These are phyloP conservation scores for Melopsittacus undulatus DNA, from an alignment of 2,797 vertebrate genomes.

Conservation along the genomic window DNA sequence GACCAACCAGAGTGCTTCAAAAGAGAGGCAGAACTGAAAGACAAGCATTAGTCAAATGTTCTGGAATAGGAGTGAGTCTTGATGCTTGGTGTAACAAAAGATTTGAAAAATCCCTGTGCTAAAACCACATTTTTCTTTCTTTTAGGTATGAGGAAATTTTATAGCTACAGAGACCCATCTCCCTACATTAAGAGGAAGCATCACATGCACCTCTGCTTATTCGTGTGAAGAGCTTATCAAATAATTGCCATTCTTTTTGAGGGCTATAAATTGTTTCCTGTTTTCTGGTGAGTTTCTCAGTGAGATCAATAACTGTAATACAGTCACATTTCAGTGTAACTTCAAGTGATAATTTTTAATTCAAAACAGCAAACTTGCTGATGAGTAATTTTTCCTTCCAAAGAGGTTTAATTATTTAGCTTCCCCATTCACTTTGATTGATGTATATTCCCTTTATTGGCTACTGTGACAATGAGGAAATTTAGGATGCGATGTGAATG, in stretches of 20 bases:
- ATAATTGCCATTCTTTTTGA: background rate
- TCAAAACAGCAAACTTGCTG: slow-evolving; percentile 9
- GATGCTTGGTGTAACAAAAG: background rate
- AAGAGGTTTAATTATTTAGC: slow-evolving; percentile 37
- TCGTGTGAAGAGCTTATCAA: background rate
- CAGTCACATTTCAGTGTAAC: background rate
- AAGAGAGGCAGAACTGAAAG: background rate
- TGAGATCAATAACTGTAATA: background rate
- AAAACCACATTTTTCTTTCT: background rate
- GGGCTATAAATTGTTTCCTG: background rate
- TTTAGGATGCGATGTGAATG: background rate
- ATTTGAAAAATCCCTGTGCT: background rate
- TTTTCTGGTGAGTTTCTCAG: background rate
- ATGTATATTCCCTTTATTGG: slow-evolving; percentile 1
- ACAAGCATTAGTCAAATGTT: background rate
- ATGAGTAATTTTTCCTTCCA: slow-evolving; percentile 29
- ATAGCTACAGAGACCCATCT: background rate
- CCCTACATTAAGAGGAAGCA: fast-evolving
- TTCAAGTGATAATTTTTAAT: slow-evolving; percentile 15
- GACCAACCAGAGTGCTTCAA: background rate
- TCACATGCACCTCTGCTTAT: background rate
- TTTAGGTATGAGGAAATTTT: background rate
- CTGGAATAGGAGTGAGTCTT: background rate
- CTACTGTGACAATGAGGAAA: background rate
- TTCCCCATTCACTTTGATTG: background rate